Conservation (phyloP, 1,140 invertebrate genomes). For the Bombyx mori region DNA sequence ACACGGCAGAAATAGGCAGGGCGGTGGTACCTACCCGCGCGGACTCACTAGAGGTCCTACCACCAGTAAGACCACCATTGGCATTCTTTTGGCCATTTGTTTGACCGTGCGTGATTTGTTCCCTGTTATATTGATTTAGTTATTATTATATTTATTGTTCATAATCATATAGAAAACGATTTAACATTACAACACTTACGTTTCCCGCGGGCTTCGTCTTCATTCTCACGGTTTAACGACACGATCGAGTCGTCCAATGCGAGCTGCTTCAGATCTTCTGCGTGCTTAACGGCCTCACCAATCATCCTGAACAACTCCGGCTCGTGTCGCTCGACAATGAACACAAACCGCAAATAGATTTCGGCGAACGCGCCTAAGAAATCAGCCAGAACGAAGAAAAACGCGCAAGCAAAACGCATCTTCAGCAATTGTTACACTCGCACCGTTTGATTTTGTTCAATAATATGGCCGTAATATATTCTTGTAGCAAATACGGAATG, state of each 20-base stretch:
- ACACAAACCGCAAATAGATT: conserved; percentile 50
- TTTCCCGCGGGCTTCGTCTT: conserved; percentile 48
- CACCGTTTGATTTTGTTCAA: conserved; percentile 42
- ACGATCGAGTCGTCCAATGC: conserved; percentile 35
- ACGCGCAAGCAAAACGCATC: conserved; percentile 36
- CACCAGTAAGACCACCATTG: too few species aligned
- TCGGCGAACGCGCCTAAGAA: conserved; percentile 41
- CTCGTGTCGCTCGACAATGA: conserved; percentile 57
- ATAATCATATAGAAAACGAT: background rate
- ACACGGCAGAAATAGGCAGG: too few species aligned
- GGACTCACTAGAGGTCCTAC: too few species aligned
- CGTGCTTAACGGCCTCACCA: conserved; percentile 38
- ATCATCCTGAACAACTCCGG: conserved; percentile 43
- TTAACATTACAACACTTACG: conserved; percentile 19
- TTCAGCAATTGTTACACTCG: conserved; percentile 25
- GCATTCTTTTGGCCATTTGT: too few species aligned
- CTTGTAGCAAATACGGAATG: conserved; percentile 53
- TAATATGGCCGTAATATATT: conserved; percentile 54
- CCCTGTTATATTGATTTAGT: too few species aligned
- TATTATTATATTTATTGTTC: too few species aligned
- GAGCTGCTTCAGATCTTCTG: conserved; percentile 29
- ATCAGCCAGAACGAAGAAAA: conserved; percentile 39
- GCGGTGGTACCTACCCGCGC: too few species aligned
- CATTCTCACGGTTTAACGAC: conserved; percentile 47
- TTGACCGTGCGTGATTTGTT: too few species aligned